phyloP scores from a whole-genome alignment of 2,113 vertebrate species.

The Apteryx mantelli region DNA sequence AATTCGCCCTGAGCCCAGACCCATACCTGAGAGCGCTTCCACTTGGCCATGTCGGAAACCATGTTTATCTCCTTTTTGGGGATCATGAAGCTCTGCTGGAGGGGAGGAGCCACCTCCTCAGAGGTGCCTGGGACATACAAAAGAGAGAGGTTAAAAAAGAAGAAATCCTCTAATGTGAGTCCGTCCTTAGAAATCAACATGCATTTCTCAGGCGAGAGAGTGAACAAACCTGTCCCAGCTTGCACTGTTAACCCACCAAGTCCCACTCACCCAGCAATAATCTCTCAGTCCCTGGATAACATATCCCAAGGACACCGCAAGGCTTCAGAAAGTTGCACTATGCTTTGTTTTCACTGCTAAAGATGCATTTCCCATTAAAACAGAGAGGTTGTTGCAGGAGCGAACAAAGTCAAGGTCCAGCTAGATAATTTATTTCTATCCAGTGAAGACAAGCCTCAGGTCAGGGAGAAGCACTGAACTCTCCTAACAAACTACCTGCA shows the following conservation, averaged over 20 bases:
- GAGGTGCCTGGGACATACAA: constrained; percentile 75
- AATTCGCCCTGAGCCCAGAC: background rate
- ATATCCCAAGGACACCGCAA: background rate
- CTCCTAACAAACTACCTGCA: background rate
- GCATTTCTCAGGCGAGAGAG: background rate
- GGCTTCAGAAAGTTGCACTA: background rate
- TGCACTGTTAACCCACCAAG: background rate
- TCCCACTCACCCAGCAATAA: background rate
- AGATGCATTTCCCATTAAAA: background rate
- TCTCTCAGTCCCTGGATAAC: accelerated
- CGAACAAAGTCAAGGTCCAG: background rate
- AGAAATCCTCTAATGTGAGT: background rate
- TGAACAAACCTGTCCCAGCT: background rate
- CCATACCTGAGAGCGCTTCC: constrained; percentile 93
- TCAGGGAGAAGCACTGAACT: background rate
- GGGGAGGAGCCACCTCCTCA: constrained; percentile 78
- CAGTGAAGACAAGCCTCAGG: background rate
- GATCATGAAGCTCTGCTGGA: constrained; percentile 82
- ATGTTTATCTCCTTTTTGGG: constrained; percentile 96
- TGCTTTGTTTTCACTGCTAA: background rate
- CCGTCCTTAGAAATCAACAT: background rate
- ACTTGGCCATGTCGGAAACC: constrained; percentile 95
- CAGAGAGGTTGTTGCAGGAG: background rate
- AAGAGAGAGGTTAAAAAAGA: background rate
- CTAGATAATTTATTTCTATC: background rate